These are phyloP conservation scores for Taeniopygia guttata DNA, from an alignment of 2,797 vertebrate species.

Conservation along the genomic window DNA sequence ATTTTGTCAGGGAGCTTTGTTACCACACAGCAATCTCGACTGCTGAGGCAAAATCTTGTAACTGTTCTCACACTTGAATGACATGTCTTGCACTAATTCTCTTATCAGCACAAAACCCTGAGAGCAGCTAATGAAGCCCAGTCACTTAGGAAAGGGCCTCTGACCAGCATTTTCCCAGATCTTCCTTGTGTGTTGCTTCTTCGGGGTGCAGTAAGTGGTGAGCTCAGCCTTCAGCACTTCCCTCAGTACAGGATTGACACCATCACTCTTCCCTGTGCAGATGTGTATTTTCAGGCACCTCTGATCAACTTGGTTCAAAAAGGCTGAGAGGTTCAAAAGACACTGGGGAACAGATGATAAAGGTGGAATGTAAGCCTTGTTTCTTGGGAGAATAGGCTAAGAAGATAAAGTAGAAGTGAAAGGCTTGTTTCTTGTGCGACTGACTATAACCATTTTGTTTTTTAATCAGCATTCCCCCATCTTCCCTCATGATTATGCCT, in stretches of 20 bases:
- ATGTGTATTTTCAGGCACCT: not conserved
- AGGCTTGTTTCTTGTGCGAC: not conserved
- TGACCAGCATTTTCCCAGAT: not conserved
- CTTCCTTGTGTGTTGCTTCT: not conserved
- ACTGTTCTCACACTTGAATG: not conserved
- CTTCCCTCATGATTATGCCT: not conserved
- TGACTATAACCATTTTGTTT: not conserved
- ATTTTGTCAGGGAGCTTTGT: not conserved
- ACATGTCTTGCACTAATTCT: not conserved
- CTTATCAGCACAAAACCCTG: not conserved
- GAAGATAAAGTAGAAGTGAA: not conserved
- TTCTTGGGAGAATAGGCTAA: not conserved
- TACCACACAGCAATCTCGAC: accelerated
- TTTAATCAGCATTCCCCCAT: not conserved
- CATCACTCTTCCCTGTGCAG: not conserved
- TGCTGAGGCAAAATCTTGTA: not conserved
- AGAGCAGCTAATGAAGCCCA: not conserved
- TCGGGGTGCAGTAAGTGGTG: not conserved
- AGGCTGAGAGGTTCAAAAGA: not conserved
- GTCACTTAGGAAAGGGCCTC: not conserved
- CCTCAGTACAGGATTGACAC: not conserved
- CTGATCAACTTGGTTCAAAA: not conserved
- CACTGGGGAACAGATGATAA: not conserved
- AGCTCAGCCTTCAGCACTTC: not conserved
- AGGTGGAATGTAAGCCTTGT: not conserved